A percentile compares a stretch with the other conserved stretches of the same genome.
These are phyloP conservation scores for Chiloscyllium plagiosum DNA, from an alignment of 2,113 vertebrate species.

Conservation along the genomic window DNA sequence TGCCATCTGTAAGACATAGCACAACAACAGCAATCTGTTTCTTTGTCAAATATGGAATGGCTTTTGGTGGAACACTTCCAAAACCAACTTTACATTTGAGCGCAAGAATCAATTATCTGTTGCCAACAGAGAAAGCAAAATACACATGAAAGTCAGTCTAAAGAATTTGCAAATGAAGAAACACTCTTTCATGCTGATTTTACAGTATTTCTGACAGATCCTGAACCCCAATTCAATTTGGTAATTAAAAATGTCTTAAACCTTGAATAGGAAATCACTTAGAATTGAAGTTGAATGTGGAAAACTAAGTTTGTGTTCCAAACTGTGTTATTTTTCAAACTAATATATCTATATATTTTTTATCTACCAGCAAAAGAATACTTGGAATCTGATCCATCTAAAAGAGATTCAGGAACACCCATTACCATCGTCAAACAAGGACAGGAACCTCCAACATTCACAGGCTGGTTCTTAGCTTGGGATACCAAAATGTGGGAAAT, in stretches of 20 bases:
- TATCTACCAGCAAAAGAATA: conserved; percentile 55
- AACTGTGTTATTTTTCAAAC: background rate
- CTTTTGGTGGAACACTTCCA: background rate
- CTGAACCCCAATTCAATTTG: background rate
- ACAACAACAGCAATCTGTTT: background rate
- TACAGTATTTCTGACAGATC: background rate
- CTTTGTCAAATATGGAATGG: background rate
- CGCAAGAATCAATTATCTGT: background rate
- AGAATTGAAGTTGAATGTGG: background rate
- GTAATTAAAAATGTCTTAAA: background rate
- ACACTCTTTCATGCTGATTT: background rate
- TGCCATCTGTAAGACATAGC: no score
- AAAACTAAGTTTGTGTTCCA: background rate
- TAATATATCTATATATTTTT: background rate
- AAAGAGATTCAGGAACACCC: conserved; percentile 44
- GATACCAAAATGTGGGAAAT: conserved; percentile 53
- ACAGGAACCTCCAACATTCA: conserved; percentile 53
- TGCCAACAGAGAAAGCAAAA: background rate
- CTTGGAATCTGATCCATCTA: conserved; percentile 53
- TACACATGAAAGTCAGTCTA: background rate
- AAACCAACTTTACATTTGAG: background rate
- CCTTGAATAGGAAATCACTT: background rate
- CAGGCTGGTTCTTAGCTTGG: conserved; percentile 64
- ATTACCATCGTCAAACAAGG: conserved; percentile 54
- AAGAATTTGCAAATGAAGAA: background rate